A percentile compares a stretch with the other conserved stretches of the same genome.
Evolutionary conservation across 2,113 vertebrate species (phyloP).

Genomic region (Tachysurus vachellii): DNA sequence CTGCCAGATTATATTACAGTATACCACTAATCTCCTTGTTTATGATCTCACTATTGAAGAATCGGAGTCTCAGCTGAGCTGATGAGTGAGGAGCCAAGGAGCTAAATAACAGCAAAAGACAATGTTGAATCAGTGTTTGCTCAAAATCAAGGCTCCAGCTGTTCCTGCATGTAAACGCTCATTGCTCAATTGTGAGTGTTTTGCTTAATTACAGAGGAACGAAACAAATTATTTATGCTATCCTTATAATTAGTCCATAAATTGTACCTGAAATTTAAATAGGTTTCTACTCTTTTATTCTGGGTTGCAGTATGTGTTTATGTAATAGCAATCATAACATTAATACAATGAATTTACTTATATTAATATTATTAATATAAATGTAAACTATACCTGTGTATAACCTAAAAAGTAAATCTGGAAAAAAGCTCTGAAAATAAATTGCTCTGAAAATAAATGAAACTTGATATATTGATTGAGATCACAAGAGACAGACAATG

Average conservation of each 20-base stretch:
- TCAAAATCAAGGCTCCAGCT: constrained; percentile 70
- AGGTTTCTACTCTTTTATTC: not conserved
- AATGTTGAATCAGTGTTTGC: constrained; percentile 52
- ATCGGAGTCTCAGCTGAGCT: constrained; percentile 61
- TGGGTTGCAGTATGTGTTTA: not conserved
- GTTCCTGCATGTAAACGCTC: constrained; percentile 76
- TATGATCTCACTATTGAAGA: constrained; percentile 81
- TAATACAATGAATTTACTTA: no score
- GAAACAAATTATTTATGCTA: not conserved
- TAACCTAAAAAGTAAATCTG: not conserved
- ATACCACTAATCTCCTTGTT: constrained; percentile 72
- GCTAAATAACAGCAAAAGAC: not conserved
- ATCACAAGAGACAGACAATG: not conserved
- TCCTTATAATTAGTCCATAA: not conserved
- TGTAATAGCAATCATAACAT: not conserved
- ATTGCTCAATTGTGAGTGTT: constrained; percentile 72
- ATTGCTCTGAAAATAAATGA: constrained; percentile 21
- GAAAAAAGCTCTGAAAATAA: not conserved
- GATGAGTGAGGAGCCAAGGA: constrained; percentile 39
- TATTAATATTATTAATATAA: no score
- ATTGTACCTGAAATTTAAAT: not conserved
- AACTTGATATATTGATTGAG: not conserved
- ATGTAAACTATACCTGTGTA: not conserved
- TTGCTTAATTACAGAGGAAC: constrained; percentile 71
- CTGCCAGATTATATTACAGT: constrained; percentile 82